A percentile compares a stretch with the other conserved stretches of the same genome.
These are phyloP conservation scores for Cylloceria caligata DNA, from an alignment of 2,888 invertebrate species.

Conservation along the genomic window DNA sequence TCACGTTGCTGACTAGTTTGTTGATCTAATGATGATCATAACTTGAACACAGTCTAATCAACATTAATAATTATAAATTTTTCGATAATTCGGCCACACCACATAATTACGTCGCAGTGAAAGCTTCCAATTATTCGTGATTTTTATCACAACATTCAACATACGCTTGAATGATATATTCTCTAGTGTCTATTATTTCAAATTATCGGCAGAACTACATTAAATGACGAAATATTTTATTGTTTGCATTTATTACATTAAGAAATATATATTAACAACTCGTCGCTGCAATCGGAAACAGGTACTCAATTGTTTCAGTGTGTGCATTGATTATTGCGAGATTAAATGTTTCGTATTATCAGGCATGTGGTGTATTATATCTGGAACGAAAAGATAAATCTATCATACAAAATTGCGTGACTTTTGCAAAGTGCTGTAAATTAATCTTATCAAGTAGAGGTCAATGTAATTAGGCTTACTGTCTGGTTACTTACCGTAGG, in stretches of 20 bases:
- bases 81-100: no score
- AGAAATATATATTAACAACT: conserved; percentile 1
- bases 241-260: not conserved
- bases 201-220: no score
- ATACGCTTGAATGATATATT: no score
- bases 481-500: no score
- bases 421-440: not conserved
- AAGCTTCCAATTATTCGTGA: no score
- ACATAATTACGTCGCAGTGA: no score
- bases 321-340: not conserved
- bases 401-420: not conserved
- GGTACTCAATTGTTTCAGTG: conserved; percentile 10
- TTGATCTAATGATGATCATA: no score
- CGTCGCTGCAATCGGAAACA: not conserved
- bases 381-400: not conserved
- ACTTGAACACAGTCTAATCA: no score
- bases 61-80: no score
- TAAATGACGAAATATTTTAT: not conserved
- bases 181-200: no score
- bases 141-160: no score
- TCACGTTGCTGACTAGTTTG: no score
- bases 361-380: not conserved
- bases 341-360: not conserved
- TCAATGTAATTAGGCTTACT: not conserved
- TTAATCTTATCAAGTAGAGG: conserved; percentile 10